Evolutionary conservation across 2,888 invertebrate genomes (phyloP), one percentile per base, ranked within the genome.

Genomic region (Eupithecia dodoneata): DNA sequence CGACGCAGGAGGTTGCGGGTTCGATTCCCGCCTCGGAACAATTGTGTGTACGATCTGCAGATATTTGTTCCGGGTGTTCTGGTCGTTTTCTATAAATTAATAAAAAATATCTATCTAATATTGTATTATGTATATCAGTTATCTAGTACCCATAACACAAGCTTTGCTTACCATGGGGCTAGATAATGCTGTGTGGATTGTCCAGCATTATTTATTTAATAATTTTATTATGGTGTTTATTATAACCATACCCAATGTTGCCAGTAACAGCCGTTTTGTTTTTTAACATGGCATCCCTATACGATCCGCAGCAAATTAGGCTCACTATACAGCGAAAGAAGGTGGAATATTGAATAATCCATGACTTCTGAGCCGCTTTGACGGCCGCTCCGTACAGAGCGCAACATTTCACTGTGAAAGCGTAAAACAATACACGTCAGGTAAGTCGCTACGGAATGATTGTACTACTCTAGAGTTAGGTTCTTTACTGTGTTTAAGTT

Each of bases 271-370:
- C 18, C 7, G 9, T 9, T 59, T 55, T 55, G n/a, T n/a, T 55
- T 59, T 59, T 55, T 55, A 55, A 55, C 55, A n/a, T 55, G 55
- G 9, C 59, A 59, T 18, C 18, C 18, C 18, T 59, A 59, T 13
- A 69, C 45, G 73, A 72, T 79, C 66, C 70, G 52, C 76, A 76
- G 74, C 71, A 80, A 67, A 81, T 81, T 80, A 73, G 74, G 76
- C 80, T 77, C 78, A 79, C 80, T 78, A 79, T 80, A 79, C 80
- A 69, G 78, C 67, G 78, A 79, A 79, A 81, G 79, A 80, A 78
- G 44, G 81, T 76, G 78, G 81, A 77, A 80, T 79, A 81, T 79
- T 83, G 82, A 83, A 83, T 83, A 83, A 83, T 81, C 81, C 78
- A 83, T 80, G 81, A 81, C 76, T 77, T 72, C 76, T 70, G 81